Evolutionary conservation across 2,888 invertebrate species (phyloP), one percentile per base, ranked within the genome.

Genomic region (Drosophila vallismaia): DNA sequence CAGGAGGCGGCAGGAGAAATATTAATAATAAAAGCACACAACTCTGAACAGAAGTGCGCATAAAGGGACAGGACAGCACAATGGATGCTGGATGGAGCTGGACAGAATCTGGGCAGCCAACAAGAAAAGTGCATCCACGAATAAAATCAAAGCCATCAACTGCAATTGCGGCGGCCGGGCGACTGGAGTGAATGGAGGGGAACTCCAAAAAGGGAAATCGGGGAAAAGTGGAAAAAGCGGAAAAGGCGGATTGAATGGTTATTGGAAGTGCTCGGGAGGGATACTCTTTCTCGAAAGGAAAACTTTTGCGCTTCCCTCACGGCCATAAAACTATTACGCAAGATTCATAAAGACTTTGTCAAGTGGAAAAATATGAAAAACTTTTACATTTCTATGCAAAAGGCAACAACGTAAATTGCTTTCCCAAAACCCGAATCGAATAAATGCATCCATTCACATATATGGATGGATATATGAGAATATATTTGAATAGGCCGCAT

Each of bases 81-180:
- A 84, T 83, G 74, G 86, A 88, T 86, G 78, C 76, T 19, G 19
- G 19, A 19, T 19, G 19, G 74, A 54, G 64, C 74, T 64, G 56
- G 67, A 59, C 73, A 50, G 64, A 71, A 57, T 71, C 57, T 57
- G 58, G 67, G 71, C 68, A 79, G 60, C 71, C 87, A 87, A 75
- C 85, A 75, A 74, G 88, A 86, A 88, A 88, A 88, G 84, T 85
- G 81, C 86, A 85, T 86, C 77, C 86, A 88, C 84, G 86, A 88
- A 85, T 85, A 88, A 86, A 85, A 85, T 85, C 84, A 85, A 86
- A 85, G 84, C 84, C 84, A 85, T 85, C 84, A 85, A 84, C 88
- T 85, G 83, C 81, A 83, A 85, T 88, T 85, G 88, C 74, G 72
- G 59, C 57, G 74, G 50, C 45, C 46, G 40, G 28, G 28, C 28